Evolutionary conservation across 1,140 invertebrate genomes (phyloP), one percentile per base, ranked within the genome.

Genomic region (Ceratosolen solmsi): DNA sequence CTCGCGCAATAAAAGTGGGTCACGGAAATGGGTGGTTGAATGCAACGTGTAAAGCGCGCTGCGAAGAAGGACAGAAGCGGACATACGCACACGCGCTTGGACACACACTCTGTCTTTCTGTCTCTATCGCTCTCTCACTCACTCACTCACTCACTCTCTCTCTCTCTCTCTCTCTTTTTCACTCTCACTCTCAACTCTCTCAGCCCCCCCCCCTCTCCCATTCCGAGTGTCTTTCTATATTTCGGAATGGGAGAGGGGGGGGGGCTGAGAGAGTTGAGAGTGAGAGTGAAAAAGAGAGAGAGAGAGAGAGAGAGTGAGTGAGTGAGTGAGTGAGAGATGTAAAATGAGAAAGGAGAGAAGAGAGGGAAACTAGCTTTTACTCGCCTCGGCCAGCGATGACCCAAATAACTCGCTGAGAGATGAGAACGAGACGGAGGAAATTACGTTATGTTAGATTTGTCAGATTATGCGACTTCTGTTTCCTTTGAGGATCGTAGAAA

Each of bases 21-120:
- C 79, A 80, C 78, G 78, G 68, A 49, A 58, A 74, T 36, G 51
- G 73, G 73, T 38, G 51, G 54, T 38, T n/a, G 56, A 74, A 58
- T 38, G 20, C 63, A 33, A 20, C 17, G 30, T 68, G 7, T n/a
- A n/a, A 68, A 65, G 30, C 36, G 33, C 33, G 33, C 5, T 8
- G 2, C 63, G 0, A 65, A 65, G 17, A 65, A 54, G 20, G 51
- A 54, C 51, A 22, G 3, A 22, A 22, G 51, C 9, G 41, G 13
- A 46, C 9, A 8, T 13, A 46, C 5, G 41, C 41, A 8, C 41
- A 46, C 41, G n/a, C n/a, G n/a, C n/a, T n/a, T n/a, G n/a, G n/a
- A n/a, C n/a, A n/a, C n/a, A n/a, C n/a, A n/a, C n/a, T n/a, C n/a
- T n/a, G n/a, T n/a, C n/a, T n/a, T n/a, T n/a, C n/a, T n/a, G n/a